These are phyloP conservation scores for Apogon talboti DNA, from an alignment of 2,797 vertebrate genomes.

Conservation along the genomic window DNA sequence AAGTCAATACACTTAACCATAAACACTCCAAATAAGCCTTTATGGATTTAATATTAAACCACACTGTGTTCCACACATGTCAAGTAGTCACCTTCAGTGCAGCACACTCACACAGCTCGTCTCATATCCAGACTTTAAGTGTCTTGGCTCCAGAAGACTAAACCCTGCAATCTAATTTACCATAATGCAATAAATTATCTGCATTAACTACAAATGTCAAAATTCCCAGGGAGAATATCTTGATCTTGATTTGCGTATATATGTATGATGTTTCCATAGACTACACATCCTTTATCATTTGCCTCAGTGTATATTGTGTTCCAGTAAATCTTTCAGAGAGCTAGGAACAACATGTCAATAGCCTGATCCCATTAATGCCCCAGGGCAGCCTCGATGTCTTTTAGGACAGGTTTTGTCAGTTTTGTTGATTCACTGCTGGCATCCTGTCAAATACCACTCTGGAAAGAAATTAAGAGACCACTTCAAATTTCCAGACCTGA, in stretches of 20 bases:
- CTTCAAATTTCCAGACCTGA: no score
- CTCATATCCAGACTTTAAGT: neutral
- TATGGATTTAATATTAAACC: conserved; percentile 35
- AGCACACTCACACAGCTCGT: neutral
- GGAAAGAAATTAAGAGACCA: no score
- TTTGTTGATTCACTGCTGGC: neutral
- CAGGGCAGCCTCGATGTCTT: conserved; percentile 6
- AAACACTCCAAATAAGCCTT: conserved; percentile 48
- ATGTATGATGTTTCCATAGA: neutral
- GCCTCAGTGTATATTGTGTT: neutral
- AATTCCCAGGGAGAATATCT: conserved; percentile 1
- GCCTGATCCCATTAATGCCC: neutral
- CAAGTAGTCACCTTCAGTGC: conserved; percentile 16
- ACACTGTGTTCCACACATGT: conserved; percentile 8
- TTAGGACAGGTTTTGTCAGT: conserved; percentile 7
- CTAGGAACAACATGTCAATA: conserved; percentile 2
- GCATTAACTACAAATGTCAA: neutral
- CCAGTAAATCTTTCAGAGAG: conserved; percentile 4
- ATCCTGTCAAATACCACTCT: conserved; percentile 1
- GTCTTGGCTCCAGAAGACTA: neutral
- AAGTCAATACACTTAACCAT: conserved; percentile 65
- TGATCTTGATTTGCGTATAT: neutral
- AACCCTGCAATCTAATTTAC: neutral
- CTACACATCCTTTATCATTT: neutral
- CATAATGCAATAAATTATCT: neutral